Percentiles rank a stretch among this genome's conserved stretches.
phyloP scores from a whole-genome alignment of 92 coral and sea anemone species.

The Virgularia gustaviana region DNA sequence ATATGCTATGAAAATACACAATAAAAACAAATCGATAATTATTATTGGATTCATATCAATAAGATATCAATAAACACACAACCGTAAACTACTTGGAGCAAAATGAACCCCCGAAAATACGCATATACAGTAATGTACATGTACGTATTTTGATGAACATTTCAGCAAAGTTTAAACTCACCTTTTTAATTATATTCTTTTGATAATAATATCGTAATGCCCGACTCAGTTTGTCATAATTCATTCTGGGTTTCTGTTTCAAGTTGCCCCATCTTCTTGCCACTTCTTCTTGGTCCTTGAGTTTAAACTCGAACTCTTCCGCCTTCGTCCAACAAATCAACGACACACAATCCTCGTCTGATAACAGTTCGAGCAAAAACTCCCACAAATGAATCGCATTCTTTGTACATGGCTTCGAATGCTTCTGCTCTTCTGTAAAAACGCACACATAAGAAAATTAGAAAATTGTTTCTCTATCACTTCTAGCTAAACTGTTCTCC shows the following conservation, averaged over 20 bases:
- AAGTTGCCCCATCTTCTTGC: conserved; percentile 88
- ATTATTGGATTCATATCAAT: too few species aligned
- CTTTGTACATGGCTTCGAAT: conserved; percentile 31
- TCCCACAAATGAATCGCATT: conserved; percentile 91
- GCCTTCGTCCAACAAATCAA: conserved; percentile 84
- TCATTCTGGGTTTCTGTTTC: conserved; percentile 88
- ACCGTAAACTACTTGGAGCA: too few species aligned
- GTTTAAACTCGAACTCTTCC: conserved; percentile 81
- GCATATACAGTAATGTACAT: too few species aligned
- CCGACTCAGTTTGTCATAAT: conserved; percentile 89
- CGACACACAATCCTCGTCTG: conserved; percentile 64
- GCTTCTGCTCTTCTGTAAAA: background rate
- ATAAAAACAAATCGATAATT: too few species aligned
- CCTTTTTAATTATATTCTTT: conserved; percentile 87
- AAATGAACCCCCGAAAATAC: too few species aligned
- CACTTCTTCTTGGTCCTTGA: conserved; percentile 85
- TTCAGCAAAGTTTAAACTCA: too few species aligned
- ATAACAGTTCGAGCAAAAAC: conserved; percentile 72
- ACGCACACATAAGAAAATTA: background rate
- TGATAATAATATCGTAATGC: conserved; percentile 87
- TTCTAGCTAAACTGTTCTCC: background rate
- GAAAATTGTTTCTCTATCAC: background rate
- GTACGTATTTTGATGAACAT: too few species aligned
- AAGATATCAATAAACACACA: too few species aligned
- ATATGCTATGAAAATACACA: too few species aligned